A percentile compares a stretch with the other conserved stretches of the same genome.
phyloP scores from a whole-genome alignment of 2,797 vertebrate genomes.

The Falco concolor region DNA sequence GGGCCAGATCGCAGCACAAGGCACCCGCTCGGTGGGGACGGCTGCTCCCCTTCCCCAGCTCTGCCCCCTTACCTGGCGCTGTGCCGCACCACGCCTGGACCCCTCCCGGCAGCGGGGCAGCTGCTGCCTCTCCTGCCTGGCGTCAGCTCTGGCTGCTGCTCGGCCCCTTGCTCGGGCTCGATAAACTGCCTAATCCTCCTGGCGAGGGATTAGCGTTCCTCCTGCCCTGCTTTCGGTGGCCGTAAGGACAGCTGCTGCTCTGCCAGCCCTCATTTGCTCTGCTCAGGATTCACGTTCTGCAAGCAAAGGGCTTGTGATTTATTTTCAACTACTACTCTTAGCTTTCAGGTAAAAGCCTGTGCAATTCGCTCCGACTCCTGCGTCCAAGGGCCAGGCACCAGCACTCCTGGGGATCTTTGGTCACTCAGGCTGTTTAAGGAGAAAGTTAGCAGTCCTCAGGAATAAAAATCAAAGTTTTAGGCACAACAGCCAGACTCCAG shows the following conservation, averaged over 20 bases:
- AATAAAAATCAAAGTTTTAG: background rate
- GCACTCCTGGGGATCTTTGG: accelerated
- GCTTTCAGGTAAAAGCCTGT: background rate
- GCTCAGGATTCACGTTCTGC: background rate
- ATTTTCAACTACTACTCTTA: background rate
- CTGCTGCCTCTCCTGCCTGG: background rate
- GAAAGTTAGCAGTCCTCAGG: background rate
- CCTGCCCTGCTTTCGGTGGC: background rate
- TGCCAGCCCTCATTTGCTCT: background rate
- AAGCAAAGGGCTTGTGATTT: background rate
- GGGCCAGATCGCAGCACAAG: background rate
- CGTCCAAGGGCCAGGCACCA: background rate
- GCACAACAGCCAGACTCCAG: background rate
- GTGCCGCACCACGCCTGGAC: accelerated
- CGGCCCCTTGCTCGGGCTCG: background rate
- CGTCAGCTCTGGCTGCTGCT: background rate
- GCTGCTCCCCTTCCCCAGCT: background rate
- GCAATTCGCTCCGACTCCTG: background rate
- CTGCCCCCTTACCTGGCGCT: background rate
- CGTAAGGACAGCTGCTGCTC: background rate
- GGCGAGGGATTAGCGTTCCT: conserved; percentile 8
- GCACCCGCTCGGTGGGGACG: accelerated
- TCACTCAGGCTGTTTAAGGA: background rate
- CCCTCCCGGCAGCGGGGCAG: accelerated
- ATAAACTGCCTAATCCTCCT: conserved; percentile 32